Conservation (phyloP, 2,888 invertebrate species). For the Adelognathus sp. region DNA sequence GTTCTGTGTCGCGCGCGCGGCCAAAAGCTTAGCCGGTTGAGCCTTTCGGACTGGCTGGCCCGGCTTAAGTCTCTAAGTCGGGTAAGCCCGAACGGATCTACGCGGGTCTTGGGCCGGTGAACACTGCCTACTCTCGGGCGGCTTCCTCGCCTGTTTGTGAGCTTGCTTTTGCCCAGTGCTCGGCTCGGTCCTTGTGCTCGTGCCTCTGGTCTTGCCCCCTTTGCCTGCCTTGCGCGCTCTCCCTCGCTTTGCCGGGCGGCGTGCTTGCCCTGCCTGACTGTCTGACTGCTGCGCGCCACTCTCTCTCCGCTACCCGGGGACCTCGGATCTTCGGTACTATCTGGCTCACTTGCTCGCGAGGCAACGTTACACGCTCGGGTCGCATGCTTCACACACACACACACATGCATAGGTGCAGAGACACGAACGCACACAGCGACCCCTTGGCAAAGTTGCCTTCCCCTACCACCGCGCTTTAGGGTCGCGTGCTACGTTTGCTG, state of each 20-base stretch:
- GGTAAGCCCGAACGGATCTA: constrained; percentile 78
- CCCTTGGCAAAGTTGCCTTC: constrained; percentile 53
- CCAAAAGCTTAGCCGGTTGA: constrained; percentile 77
- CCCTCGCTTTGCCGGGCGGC: constrained; percentile 72
- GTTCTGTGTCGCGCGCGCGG: constrained; percentile 13
- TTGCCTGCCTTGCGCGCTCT: constrained; percentile 80
- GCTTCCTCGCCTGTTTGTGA: constrained; percentile 36
- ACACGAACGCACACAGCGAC: too few species aligned
- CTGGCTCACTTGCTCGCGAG: constrained; percentile 50
- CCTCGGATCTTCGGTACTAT: constrained; percentile 62
- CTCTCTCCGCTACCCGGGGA: constrained; percentile 74
- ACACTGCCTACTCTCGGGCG: constrained; percentile 55
- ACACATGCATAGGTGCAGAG: too few species aligned
- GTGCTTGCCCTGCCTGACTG: constrained; percentile 82
- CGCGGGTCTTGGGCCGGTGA: constrained; percentile 77
- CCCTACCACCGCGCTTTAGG: constrained; percentile 41
- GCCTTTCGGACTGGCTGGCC: constrained; percentile 79
- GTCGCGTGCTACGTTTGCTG: constrained; percentile 58
- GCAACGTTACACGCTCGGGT: constrained; percentile 42
- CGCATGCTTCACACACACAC: constrained; percentile 57
- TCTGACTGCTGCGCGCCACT: constrained; percentile 75
- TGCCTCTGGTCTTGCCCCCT: constrained; percentile 83
- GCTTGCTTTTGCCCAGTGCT: constrained; percentile 87
- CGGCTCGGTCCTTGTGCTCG: constrained; percentile 89
- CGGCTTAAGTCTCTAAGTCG: constrained; percentile 80